A percentile compares a stretch with the other conserved stretches of the same genome.
Conservation (phyloP, 2,113 vertebrate genomes). For the Centropus bengalensis region DNA sequence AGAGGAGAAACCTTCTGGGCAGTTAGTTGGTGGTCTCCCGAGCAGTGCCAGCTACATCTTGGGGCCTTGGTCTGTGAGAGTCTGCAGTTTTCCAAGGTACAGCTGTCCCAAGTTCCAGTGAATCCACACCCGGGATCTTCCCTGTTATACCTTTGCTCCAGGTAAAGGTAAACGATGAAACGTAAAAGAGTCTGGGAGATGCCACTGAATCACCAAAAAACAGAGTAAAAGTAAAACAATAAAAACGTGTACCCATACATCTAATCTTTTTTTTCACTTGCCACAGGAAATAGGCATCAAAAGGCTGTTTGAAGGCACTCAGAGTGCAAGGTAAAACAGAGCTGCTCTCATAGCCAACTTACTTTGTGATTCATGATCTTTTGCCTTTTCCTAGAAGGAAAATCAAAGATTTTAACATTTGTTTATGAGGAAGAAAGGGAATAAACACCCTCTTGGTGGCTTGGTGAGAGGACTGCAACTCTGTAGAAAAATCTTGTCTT, state of each 20-base stretch:
- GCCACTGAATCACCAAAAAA: conserved; percentile 27
- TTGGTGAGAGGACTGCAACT: background rate
- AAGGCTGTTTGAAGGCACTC: conserved; percentile 28
- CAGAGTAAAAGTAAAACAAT: conserved; percentile 2
- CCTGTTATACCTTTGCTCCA: background rate
- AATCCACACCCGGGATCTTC: background rate
- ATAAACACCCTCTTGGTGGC: background rate
- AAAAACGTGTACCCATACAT: background rate
- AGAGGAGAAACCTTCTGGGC: background rate
- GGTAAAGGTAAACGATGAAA: fast-evolving
- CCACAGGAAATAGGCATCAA: conserved; percentile 62
- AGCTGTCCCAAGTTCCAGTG: background rate
- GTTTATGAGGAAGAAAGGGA: background rate
- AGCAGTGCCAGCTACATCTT: fast-evolving
- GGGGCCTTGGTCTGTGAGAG: background rate
- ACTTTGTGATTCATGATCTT: conserved; percentile 10
- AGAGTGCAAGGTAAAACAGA: conserved; percentile 2
- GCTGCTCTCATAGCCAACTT: background rate
- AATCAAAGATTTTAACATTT: background rate
- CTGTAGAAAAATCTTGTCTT: background rate
- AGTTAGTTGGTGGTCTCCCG: background rate
- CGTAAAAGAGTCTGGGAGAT: background rate
- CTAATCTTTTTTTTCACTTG: background rate
- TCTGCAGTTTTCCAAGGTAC: background rate
- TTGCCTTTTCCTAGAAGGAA: conserved; percentile 65